These are phyloP conservation scores for Chaenocephalus aceratus DNA, from an alignment of 2,113 vertebrate genomes.

Conservation along the genomic window DNA sequence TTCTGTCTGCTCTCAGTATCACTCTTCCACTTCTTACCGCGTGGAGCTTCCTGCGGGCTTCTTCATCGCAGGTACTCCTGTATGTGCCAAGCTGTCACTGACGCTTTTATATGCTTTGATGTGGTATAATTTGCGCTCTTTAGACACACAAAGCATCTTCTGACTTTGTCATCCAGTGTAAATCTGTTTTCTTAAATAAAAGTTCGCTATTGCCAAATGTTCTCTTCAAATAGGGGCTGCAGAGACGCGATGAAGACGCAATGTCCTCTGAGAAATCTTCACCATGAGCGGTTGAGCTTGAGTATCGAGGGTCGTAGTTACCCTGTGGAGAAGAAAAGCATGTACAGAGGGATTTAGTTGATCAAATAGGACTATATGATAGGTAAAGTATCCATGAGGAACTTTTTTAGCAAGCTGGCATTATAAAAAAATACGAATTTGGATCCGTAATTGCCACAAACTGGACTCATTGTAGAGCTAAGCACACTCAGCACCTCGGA, in stretches of 20 bases:
- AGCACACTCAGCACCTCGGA: constrained; percentile 70
- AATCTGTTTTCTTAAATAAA: not conserved
- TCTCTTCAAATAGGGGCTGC: constrained; percentile 1
- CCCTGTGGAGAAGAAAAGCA: constrained; percentile 29
- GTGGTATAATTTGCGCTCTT: constrained; percentile 5
- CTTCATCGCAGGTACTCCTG: constrained; percentile 57
- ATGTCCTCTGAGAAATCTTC: constrained; percentile 22
- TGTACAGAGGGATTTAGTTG: not conserved
- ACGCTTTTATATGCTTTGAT: constrained; percentile 30
- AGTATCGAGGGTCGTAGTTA: constrained; percentile 1
- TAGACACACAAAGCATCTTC: constrained; percentile 49
- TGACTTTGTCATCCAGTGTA: not conserved
- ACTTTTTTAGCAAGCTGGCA: not conserved
- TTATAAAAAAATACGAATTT: not conserved
- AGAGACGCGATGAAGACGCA: not conserved
- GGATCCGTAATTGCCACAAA: not conserved
- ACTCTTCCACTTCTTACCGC: constrained; percentile 67
- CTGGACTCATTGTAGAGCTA: not conserved
- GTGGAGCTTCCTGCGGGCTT: constrained; percentile 46
- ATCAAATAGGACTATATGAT: not conserved
- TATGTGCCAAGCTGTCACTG: constrained; percentile 21
- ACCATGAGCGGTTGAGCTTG: constrained; percentile 1
- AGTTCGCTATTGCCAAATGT: not conserved
- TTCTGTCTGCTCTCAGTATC: constrained; percentile 1
- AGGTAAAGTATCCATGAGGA: not conserved